These are phyloP conservation scores for Solenopsis fugax DNA, from an alignment of 1,140 invertebrate species.

Conservation along the genomic window DNA sequence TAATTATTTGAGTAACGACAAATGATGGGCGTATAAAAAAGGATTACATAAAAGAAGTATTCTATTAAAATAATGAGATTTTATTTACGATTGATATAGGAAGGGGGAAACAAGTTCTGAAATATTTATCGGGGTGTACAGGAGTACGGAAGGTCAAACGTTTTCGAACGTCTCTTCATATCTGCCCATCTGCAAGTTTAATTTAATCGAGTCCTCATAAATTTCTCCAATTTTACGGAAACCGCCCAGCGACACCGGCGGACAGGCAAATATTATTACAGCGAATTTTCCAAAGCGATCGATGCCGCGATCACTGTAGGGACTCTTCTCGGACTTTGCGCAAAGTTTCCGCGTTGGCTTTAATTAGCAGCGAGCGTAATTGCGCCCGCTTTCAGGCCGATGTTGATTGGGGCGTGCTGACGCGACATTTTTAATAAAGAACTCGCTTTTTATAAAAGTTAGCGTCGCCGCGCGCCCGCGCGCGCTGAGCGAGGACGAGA, in stretches of 20 bases:
- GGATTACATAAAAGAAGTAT: not conserved
- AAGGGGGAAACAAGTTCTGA: not conserved
- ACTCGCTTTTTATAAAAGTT: conserved; percentile 26
- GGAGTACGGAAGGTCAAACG: not conserved
- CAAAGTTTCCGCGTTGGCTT: conserved; percentile 56
- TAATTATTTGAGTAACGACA: not conserved
- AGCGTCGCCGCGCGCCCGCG: not conserved
- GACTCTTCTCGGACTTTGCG: conserved; percentile 21
- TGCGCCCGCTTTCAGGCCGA: conserved; percentile 14
- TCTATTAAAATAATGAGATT: not conserved
- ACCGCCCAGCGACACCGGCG: not conserved
- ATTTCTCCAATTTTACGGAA: conserved; percentile 22
- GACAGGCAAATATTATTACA: conserved; percentile 35
- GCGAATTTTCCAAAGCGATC: conserved; percentile 19
- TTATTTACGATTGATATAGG: not conserved
- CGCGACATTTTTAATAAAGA: conserved; percentile 56
- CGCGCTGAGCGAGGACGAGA: not conserved
- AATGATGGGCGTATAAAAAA: not conserved
- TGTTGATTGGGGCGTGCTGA: conserved; percentile 55
- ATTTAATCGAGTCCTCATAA: not conserved
- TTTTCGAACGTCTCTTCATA: not conserved
- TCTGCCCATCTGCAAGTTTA: not conserved
- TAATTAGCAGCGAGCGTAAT: conserved; percentile 65
- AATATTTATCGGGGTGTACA: not conserved
- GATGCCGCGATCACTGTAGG: conserved; percentile 6